Base-by-base conservation (phyloP, 2,888 invertebrate species). In the Drosophila stalkeri region DNA sequence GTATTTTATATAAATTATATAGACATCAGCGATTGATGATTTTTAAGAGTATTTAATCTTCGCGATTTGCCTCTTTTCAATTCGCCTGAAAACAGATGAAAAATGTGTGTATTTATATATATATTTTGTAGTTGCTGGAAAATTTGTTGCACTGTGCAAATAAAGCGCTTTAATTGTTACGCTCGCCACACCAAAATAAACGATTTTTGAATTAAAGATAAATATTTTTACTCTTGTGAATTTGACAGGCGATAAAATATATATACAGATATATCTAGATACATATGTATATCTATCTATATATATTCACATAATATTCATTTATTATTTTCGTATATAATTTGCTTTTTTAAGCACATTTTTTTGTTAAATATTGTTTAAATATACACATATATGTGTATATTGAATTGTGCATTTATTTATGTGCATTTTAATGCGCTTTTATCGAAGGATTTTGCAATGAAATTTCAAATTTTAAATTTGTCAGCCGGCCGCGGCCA, bases 401-500 rank as follows among this genome's bases (percentile, higher is more conserved):
- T 16, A 27, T 18, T 14, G 37, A 20, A 20, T 37, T 33, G 16
- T 56, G 27, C 12, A 35, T 61, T 78, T 74, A 78, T 78, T 74
- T 62, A 75, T 75, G 77, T 18, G 57, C 66, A 64, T 54, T 67
- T 79, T 66, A 64, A 80, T 87, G 72, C 59, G 73, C 56, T 72
- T 81, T 63, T 60, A 33, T 55, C 44, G 44, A 31, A 52, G 31
- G 51, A 8, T 27, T n/a, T 64, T 39, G 46, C 57, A 43, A 56
- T 47, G 6, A 27, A 67, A 66, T 35, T 68, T 20, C 1, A 43
- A 63, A 54, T 68, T 64, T 51, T 49, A 66, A 77, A 77, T 76
- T 78, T 81, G 72, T 79, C 75, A 67, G 60, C 51, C 11, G 62
- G 49, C 46, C 60, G 56, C 85, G 62, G 49, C 43, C 60, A 56